Evolutionary conservation across 1,140 invertebrate species (phyloP).

Genomic region (Heliconius melpomene): DNA sequence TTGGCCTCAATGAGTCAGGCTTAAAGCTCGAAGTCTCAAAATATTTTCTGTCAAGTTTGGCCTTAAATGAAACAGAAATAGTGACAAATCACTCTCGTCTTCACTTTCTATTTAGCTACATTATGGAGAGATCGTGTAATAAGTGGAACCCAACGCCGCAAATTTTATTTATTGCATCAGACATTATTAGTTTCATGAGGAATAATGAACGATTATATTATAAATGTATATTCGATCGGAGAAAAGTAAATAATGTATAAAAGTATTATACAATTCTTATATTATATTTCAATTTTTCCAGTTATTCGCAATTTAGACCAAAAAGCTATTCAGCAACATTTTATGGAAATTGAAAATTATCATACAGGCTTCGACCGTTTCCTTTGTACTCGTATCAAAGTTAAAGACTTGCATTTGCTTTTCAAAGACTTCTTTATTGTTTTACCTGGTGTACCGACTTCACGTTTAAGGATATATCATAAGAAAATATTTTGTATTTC

Average conservation of each 20-base stretch:
- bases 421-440: constrained; percentile 8
- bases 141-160: not conserved
- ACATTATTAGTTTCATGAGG: no score
- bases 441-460: constrained; percentile 5
- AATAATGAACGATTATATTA: no score
- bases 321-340: constrained; percentile 35
- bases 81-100: not conserved
- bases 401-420: constrained; percentile 42
- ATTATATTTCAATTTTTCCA: not conserved
- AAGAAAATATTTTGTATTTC: not conserved
- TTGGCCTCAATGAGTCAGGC: constrained; percentile 6
- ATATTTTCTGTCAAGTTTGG: not conserved
- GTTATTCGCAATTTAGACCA: not conserved
- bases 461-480: not conserved
- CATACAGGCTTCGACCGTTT: constrained; percentile 35
- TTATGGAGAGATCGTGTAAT: not conserved
- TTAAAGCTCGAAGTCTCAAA: not conserved
- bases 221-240: no score
- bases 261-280: no score
- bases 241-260: no score
- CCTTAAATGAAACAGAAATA: not conserved
- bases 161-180: not conserved
- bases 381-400: constrained; percentile 26
- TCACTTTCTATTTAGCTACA: no score
- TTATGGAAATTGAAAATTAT: constrained; percentile 45